Base-by-base conservation (phyloP, 2,888 invertebrate species). In the Noctuana brunneofusca region DNA sequence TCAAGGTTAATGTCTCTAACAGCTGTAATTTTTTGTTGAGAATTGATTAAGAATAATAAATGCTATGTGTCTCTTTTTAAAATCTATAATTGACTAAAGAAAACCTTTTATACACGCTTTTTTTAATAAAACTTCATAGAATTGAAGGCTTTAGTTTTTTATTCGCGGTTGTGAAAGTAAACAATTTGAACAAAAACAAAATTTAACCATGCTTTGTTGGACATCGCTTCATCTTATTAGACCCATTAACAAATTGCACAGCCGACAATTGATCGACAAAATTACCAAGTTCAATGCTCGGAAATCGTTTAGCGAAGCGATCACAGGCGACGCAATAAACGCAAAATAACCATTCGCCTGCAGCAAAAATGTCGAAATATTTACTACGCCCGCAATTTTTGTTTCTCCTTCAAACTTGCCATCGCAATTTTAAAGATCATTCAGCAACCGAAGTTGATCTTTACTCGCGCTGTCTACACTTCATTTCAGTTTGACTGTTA, bases 341-440 rank as follows among this genome's bases (percentile, higher is more conserved):
- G 81, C 81, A 81, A 84, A 84, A 84, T 80, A 85, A 85, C 83
- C 74, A 81, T 74, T 79, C 70, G 82, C 80, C 75, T 80, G 76
- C 68, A 76, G 75, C 81, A 78, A 82, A 84, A 83, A 84, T 84
- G 82, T 80, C 81, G 83, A 85, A 87, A 84, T 86, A 79, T 86
- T 87, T 84, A 87, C 81, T 79, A 83, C 82, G 76, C 78, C 74
- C 70, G 68, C 78, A 75, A 77, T 80, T 82, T 86, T 86, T 84
- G 80, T 80, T 81, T 81, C 74, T 73, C 68, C 75, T 74, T 78
- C 80, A 80, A 79, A 48, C 48, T 48, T 24, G 48, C 43, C 11
- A 22, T 48, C n/a, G 22, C 48, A 48, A 83, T 82, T 81, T 78
- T 79, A 73, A 65, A 74, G 74, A 70, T 68, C 18, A 43, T 75